Conservation (phyloP, 2,113 vertebrate species). For the Trogon melanurus region DNA sequence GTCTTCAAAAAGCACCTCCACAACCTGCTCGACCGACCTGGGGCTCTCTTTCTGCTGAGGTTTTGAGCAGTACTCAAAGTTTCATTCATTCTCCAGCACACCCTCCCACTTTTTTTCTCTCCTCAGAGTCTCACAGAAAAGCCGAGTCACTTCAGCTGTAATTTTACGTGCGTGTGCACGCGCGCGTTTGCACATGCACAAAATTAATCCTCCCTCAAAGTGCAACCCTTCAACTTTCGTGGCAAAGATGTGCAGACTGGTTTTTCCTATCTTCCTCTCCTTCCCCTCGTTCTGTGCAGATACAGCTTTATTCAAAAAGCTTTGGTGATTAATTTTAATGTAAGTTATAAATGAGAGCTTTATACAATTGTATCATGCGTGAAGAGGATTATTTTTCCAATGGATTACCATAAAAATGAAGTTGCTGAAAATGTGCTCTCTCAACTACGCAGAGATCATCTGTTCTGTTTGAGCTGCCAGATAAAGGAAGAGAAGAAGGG, state of each 20-base stretch:
- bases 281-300: background rate
- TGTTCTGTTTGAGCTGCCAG: background rate
- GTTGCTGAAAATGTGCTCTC: constrained; percentile 31
- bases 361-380: constrained; percentile 52
- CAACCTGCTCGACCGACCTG: background rate
- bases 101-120: background rate
- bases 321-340: constrained; percentile 62
- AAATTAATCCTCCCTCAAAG: background rate
- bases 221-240: background rate
- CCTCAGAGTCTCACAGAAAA: background rate
- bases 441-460: constrained; percentile 9
- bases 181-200: background rate
- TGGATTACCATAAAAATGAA: constrained; percentile 70
- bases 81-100: background rate
- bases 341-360: constrained; percentile 63
- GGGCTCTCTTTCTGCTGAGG: background rate
- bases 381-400: constrained; percentile 69
- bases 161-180: fast-evolving
- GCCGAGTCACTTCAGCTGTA: background rate
- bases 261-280: background rate
- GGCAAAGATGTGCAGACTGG: background rate
- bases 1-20: background rate
- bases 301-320: constrained; percentile 53
- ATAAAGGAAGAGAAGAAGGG: background rate
- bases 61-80: background rate